These are phyloP conservation scores for Acleris emargana DNA, from an alignment of 2,888 invertebrate genomes.

Conservation along the genomic window DNA sequence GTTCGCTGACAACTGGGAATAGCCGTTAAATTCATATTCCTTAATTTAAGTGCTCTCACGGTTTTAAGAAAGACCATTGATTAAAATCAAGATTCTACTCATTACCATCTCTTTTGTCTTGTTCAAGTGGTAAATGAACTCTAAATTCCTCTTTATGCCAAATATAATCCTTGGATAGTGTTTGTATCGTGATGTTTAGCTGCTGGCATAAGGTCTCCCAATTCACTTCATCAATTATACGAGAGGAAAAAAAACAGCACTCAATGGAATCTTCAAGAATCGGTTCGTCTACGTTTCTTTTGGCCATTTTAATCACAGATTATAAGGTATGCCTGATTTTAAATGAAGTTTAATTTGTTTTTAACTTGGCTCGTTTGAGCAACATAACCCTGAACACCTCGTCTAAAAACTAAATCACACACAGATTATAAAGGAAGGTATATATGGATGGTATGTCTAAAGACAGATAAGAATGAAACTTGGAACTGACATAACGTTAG, in stretches of 20 bases:
- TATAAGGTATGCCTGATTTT: too few species aligned
- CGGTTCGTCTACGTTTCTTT: slow-evolving; percentile 9
- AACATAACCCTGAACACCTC: too few species aligned
- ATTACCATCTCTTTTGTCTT: slow-evolving; percentile 48
- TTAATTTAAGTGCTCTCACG: too few species aligned
- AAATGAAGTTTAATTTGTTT: too few species aligned
- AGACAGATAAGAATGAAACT: too few species aligned
- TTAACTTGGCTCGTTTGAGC: too few species aligned
- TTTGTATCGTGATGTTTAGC: slow-evolving; percentile 70
- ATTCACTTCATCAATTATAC: slow-evolving; percentile 62
- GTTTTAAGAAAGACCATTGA: not conserved
- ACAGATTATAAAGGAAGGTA: too few species aligned
- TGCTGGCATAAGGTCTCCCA: slow-evolving; percentile 55
- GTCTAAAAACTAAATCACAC: too few species aligned
- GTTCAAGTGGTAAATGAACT: slow-evolving; percentile 54
- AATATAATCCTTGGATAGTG: slow-evolving; percentile 69
- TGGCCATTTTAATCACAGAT: slow-evolving; percentile 3
- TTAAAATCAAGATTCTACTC: slow-evolving; percentile 9
- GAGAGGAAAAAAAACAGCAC: slow-evolving; percentile 87
- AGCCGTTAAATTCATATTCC: not conserved
- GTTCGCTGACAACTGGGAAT: too few species aligned
- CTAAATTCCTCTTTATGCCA: slow-evolving; percentile 74
- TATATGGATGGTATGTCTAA: too few species aligned
- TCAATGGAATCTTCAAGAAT: slow-evolving; percentile 89
- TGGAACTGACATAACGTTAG: too few species aligned